These are phyloP conservation scores for Dendrocincla tyrannina DNA, from an alignment of 2,797 vertebrate species.

Conservation along the genomic window DNA sequence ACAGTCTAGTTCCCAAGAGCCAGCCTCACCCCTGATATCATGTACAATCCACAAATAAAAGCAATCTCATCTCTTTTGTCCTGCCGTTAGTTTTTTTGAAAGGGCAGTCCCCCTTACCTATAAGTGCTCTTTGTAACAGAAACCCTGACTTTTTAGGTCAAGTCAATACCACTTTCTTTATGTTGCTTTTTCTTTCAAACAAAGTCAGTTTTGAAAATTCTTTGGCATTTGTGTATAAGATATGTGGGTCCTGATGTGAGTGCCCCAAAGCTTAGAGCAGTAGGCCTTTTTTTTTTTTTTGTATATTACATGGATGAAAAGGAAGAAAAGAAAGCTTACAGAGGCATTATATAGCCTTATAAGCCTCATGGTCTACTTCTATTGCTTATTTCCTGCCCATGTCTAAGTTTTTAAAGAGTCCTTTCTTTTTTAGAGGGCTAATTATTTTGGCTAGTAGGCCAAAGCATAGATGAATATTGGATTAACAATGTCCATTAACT, in stretches of 20 bases:
- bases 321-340: slow-evolving; percentile 7
- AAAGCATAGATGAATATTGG: slow-evolving; percentile 21
- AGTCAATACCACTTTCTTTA: slow-evolving; percentile 58
- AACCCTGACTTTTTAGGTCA: slow-evolving; percentile 74
- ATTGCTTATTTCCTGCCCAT: slow-evolving; percentile 17
- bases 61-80: slow-evolving; percentile 53
- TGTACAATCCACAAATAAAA: slow-evolving; percentile 44
- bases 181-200: slow-evolving; percentile 60
- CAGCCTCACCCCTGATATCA: slow-evolving; percentile 59
- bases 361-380: background rate
- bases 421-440: slow-evolving; percentile 14
- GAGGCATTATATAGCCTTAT: background rate
- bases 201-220: slow-evolving; percentile 15
- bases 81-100: slow-evolving; percentile 69
- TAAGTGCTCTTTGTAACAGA: slow-evolving; percentile 74
- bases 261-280: background rate
- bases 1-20: slow-evolving; percentile 53
- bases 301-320: background rate
- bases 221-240: background rate
- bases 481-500: slow-evolving; percentile 5
- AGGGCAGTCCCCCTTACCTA: slow-evolving; percentile 62
- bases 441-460: slow-evolving; percentile 20
- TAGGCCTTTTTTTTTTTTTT: slow-evolving; percentile 1
- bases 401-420: slow-evolving; percentile 10
- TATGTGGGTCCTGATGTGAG: background rate